Evolutionary conservation across 92 coral and sea anemone genomes (phyloP).

Genomic region (Porites divaricata): DNA sequence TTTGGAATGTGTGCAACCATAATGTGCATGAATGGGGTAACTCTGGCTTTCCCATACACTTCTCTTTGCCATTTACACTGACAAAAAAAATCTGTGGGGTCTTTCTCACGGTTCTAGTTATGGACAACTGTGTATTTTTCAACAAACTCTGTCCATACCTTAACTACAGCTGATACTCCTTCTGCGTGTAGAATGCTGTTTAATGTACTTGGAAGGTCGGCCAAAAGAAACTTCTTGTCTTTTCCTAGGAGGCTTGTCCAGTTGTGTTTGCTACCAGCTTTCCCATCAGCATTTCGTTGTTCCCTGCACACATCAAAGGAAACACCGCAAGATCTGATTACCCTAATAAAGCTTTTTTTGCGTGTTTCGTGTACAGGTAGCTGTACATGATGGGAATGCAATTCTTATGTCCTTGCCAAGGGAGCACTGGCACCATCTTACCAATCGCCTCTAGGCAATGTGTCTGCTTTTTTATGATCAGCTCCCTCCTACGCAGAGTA

Average conservation of each 20-base stretch:
- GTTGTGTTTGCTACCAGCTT: slow-evolving; percentile 53
- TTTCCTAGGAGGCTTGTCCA: slow-evolving; percentile 62
- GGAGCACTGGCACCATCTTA: slow-evolving; percentile 69
- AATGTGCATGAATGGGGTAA: too few species aligned
- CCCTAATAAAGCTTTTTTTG: background rate
- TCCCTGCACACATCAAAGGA: slow-evolving; percentile 72
- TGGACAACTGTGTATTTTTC: slow-evolving; percentile 37
- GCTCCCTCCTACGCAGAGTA: too few species aligned
- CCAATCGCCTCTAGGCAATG: background rate
- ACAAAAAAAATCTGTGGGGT: background rate
- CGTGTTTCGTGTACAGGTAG: too few species aligned
- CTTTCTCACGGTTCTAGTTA: slow-evolving; percentile 9
- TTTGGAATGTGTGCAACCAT: too few species aligned
- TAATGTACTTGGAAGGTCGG: slow-evolving; percentile 8
- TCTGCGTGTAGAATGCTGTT: slow-evolving; percentile 20
- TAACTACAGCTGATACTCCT: slow-evolving; percentile 21
- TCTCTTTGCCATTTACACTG: too few species aligned
- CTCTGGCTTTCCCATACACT: too few species aligned
- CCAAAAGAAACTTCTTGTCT: slow-evolving; percentile 40
- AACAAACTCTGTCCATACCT: slow-evolving; percentile 57
- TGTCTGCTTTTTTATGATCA: too few species aligned
- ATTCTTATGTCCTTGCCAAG: slow-evolving; percentile 64
- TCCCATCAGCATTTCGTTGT: slow-evolving; percentile 53
- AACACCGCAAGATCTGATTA: background rate
- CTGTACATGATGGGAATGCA: slow-evolving; percentile 73